Base-by-base conservation (phyloP, 1,140 invertebrate genomes). In the Ptiloglossa arizonensis region DNA sequence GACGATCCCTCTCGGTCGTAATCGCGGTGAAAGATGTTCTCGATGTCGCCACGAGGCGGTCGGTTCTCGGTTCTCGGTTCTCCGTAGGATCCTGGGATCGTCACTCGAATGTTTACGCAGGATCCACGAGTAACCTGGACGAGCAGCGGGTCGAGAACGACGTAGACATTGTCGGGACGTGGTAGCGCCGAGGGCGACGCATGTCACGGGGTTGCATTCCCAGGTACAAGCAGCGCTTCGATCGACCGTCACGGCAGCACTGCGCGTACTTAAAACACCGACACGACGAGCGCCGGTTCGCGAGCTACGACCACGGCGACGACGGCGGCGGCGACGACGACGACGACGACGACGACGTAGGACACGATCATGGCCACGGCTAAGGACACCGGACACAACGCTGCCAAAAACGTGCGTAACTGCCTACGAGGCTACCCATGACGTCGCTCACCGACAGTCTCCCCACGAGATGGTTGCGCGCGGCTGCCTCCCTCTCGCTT, bases 201-300 rank as follows among this genome's bases (percentile, higher is more conserved):
- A 60, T n/a, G n/a, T 70, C 63, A 32, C 71, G 64, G 59, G 32
- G 57, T 46, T 52, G 29, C 35, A 50, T 80, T 44, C 56, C 69
- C 70, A 75, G 82, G 64, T 72, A 76, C 78, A 44, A 67, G 17
- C 48, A n/a, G 62, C 72, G 73, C 68, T 80, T 87, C 87, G 85
- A 87, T 86, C 86, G 87, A 82, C 82, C 80, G 81, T 78, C 79
- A 77, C 80, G 71, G 75, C 83, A 67, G 77, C 83, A 85, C 83
- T 75, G 82, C 69, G 82, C 82, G 70, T 69, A 44, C 29, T 50
- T 64, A 52, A 66, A 48, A 19, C 54, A 66, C 38, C 54, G 66
- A 75, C 71, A 52, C 66, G 64, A 63, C 63, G 67, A 6, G 27
- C 27, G 56, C 62, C 59, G 64, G 48, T 59, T 76, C 56, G 63